Base-by-base conservation (phyloP, 2,888 invertebrate species). In the Diarsia mendica region DNA sequence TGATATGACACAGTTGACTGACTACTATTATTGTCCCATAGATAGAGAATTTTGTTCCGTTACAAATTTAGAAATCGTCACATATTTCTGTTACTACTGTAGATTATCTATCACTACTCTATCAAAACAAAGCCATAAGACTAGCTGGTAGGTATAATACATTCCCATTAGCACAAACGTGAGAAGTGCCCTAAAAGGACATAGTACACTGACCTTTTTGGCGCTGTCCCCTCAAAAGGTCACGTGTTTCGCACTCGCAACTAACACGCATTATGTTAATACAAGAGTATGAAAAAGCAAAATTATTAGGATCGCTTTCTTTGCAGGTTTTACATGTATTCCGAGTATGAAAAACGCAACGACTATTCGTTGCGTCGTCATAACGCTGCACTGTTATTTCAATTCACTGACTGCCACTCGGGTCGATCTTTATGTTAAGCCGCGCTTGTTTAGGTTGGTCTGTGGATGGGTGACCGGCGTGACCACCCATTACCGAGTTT, bases 211-310 rank as follows among this genome's bases (percentile, higher is more conserved):
- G 77, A 80, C 82, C 82, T 76, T 80, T 82, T 58, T 51, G 66
- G 28, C 39, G 68, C 46, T 81, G 81, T 81, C 79, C 79, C 82
- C 74, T 78, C 49, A 46, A 76, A 79, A 79, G 82, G 79, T 79
- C 65, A 60, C 39, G 51, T 65, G 63, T 65, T 73, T 79, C 53
- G 13, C 33, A 65, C 44, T 65, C 74, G 15, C 67, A 75, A 81
- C 64, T 81, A 81, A 81, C 46, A 60, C 65, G 46, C 46, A 77
- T 77, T 77, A 71, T 67, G 78, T 58, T 77, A 82, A 77, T 70
- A 55, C n/a, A 23, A 0, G 55, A 60, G 58, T 48, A 67, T 55
- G 48, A 64, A 71, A 71, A 67, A 72, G 67, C 78, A 23, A 77
- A 82, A 67, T 11, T 58, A 64, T 82, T 58, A 55, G 61, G 48